phyloP scores from a whole-genome alignment of 2,888 invertebrate species.

The Cerceris ruficornis region DNA sequence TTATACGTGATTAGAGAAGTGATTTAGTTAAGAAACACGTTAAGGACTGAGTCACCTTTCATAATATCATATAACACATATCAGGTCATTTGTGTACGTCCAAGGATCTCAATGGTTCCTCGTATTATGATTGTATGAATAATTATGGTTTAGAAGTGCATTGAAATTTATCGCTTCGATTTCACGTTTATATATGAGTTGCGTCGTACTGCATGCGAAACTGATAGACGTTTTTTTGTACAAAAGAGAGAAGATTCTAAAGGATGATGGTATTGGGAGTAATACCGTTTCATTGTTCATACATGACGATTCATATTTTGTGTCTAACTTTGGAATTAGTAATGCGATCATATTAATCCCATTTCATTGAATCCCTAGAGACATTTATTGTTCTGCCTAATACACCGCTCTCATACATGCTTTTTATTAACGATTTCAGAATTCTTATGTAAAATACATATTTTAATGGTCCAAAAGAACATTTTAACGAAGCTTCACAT shows the following conservation, averaged over 20 bases:
- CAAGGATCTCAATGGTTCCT: conserved; percentile 30
- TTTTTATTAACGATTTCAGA: conserved; percentile 57
- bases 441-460: conserved; percentile 34
- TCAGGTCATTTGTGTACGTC: conserved; percentile 29
- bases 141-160: conserved; percentile 5
- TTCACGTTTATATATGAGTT: conserved; percentile 34
- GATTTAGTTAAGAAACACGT: conserved; percentile 48
- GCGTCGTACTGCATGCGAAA: conserved; percentile 45
- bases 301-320: conserved; percentile 30
- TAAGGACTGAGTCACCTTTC: conserved; percentile 40
- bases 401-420: conserved; percentile 78
- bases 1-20: conserved; percentile 37
- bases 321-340: conserved; percentile 41
- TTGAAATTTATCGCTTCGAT: conserved; percentile 29
- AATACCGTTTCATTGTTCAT: conserved; percentile 30
- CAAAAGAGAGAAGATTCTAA: neutral
- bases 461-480: conserved; percentile 13
- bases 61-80: conserved; percentile 41
- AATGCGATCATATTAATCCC: conserved; percentile 36
- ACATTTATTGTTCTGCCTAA: conserved; percentile 75
- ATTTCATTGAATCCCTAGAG: conserved; percentile 50
- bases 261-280: conserved; percentile 18
- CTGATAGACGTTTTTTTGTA: neutral
- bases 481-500: conserved; percentile 19
- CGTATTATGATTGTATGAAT: conserved; percentile 13